These are phyloP conservation scores for Gephyroberyx darwinii DNA, from an alignment of 2,797 vertebrate species.

Conservation along the genomic window DNA sequence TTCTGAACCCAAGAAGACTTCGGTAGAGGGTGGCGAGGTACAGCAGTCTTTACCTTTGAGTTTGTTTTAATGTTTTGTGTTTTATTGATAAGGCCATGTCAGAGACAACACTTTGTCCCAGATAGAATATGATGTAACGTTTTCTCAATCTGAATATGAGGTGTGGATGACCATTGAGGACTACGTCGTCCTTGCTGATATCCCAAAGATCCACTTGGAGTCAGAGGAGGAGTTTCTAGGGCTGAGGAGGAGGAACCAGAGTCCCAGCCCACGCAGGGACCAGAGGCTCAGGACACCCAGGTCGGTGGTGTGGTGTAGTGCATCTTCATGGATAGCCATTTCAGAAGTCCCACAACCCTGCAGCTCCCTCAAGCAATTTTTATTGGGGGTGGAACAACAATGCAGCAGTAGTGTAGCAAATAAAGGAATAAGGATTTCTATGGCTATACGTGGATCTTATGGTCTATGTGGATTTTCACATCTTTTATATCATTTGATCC, in stretches of 20 bases:
- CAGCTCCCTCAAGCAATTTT: slow-evolving; percentile 1
- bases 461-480: too few relatives aligned
- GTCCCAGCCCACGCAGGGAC: slow-evolving; percentile 89
- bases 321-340: neutral
- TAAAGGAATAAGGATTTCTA: neutral
- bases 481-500: slow-evolving; percentile 14
- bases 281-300: slow-evolving; percentile 83
- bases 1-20: slow-evolving; percentile 74
- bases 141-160: slow-evolving; percentile 48
- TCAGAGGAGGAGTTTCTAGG: slow-evolving; percentile 76
- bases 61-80: too few relatives aligned
- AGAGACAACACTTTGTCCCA: neutral
- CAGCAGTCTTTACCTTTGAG: neutral
- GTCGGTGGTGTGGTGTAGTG: slow-evolving; percentile 46
- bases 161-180: slow-evolving; percentile 86
- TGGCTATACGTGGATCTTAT: too few relatives aligned
- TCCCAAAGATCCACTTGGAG: slow-evolving; percentile 86
- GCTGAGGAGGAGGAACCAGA: slow-evolving; percentile 76
- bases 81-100: neutral
- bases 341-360: too few relatives aligned
- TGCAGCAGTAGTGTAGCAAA: neutral
- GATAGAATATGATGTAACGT: neutral
- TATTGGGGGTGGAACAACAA: neutral
- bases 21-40: slow-evolving; percentile 71
- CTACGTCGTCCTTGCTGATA: slow-evolving; percentile 90